Percentiles rank a stretch among this genome's conserved stretches.
Evolutionary conservation across 2,888 invertebrate species (phyloP).

Genomic region (Periphyllus acericola): DNA sequence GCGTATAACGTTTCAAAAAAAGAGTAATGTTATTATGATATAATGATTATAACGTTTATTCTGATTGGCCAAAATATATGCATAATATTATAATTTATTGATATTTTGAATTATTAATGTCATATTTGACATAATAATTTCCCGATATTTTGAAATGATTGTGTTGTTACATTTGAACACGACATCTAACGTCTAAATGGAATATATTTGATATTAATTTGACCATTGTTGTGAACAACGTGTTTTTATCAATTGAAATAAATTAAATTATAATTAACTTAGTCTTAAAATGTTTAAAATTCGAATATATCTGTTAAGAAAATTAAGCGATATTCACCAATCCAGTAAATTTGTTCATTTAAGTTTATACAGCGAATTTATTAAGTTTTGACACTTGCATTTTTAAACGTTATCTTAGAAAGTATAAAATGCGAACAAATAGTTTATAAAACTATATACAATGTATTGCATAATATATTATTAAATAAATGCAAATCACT

Average conservation of each 20-base stretch:
- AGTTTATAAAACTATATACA: not conserved
- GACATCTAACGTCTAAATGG: not conserved
- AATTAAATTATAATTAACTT: not conserved
- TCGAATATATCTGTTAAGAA: no score
- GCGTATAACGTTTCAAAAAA: not conserved
- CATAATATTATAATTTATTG: not conserved
- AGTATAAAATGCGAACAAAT: no score
- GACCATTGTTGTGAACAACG: not conserved
- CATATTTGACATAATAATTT: conserved; percentile 14
- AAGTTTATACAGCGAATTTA: not conserved
- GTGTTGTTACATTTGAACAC: not conserved
- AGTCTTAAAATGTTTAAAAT: not conserved
- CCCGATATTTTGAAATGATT: conserved; percentile 15
- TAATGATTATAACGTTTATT: not conserved
- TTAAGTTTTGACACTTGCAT: not conserved
- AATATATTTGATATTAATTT: not conserved
- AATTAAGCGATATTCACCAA: not conserved
- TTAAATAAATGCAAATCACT: not conserved
- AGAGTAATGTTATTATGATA: not conserved
- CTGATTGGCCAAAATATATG: not conserved
- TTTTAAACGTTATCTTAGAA: no score
- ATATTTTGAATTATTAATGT: no score
- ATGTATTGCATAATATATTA: not conserved
- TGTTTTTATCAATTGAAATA: no score
- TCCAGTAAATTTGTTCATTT: not conserved